A percentile compares a stretch with the other conserved stretches of the same genome.
Conservation (phyloP, 1,140 invertebrate species). For the Phortica variegata region DNA sequence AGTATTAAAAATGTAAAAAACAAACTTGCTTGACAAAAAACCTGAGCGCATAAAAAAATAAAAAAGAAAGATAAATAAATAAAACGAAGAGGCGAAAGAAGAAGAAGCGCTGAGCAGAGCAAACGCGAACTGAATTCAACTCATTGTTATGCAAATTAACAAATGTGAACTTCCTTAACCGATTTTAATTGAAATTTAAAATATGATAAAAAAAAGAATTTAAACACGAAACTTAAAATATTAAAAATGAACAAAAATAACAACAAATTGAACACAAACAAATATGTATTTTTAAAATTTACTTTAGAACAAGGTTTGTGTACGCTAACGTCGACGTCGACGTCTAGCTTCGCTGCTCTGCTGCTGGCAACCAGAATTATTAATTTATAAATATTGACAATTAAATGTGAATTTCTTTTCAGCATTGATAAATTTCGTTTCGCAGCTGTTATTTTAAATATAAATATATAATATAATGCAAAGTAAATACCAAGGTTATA, state of each 20-base stretch:
- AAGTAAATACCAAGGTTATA: slow-evolving; percentile 47
- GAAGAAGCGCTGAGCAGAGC: neutral
- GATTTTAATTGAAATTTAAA: slow-evolving; percentile 21
- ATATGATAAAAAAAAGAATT: slow-evolving; percentile 23
- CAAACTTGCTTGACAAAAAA: too few species aligned
- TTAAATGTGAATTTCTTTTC: too few species aligned
- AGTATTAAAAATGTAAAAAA: neutral
- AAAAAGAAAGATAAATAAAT: neutral
- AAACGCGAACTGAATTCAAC: neutral
- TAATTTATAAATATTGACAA: slow-evolving; percentile 24
- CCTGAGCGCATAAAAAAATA: neutral
- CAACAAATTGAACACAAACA: slow-evolving; percentile 12
- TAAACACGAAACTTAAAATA: slow-evolving; percentile 22
- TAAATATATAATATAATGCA: slow-evolving; percentile 5
- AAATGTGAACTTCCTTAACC: neutral
- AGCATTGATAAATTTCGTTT: slow-evolving; percentile 11
- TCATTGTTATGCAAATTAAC: too few species aligned
- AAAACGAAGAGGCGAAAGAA: neutral
- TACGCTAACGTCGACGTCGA: too few species aligned
- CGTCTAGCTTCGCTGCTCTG: too few species aligned
- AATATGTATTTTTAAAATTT: neutral
- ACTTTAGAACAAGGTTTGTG: too few species aligned
- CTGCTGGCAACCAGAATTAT: too few species aligned
- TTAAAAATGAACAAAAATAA: slow-evolving; percentile 22
- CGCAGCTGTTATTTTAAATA: slow-evolving; percentile 31